phyloP scores from a whole-genome alignment of 2,113 vertebrate genomes.

The Aspiorhynchus laticeps region DNA sequence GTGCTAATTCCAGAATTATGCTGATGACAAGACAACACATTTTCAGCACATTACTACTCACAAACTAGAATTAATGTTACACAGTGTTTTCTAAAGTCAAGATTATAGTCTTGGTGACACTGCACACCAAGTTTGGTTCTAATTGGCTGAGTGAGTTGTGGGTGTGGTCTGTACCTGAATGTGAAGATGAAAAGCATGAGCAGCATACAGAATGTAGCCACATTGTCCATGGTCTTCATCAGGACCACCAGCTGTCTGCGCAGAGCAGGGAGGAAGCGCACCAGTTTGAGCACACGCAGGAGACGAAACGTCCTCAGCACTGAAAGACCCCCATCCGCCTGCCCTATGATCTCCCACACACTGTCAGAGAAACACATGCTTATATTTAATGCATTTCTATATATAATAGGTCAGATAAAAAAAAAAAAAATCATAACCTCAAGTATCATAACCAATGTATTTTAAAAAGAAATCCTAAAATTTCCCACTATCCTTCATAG shows the following conservation, averaged over 20 bases:
- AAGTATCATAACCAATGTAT: too few species aligned
- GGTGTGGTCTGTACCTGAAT: slow-evolving; percentile 80
- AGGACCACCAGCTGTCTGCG: slow-evolving; percentile 91
- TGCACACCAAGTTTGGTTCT: neutral
- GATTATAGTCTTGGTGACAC: neutral
- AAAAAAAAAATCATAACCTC: neutral
- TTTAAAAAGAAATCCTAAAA: neutral
- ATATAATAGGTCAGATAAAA: neutral
- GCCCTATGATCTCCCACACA: slow-evolving; percentile 96
- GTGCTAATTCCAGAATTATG: neutral
- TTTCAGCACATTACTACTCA: too few species aligned
- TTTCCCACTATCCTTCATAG: too few species aligned
- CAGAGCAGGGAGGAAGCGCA: slow-evolving; percentile 89
- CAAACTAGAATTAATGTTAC: neutral
- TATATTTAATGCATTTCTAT: neutral
- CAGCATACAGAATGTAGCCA: slow-evolving; percentile 94
- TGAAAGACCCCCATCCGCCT: slow-evolving; percentile 86
- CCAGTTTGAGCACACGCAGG: slow-evolving; percentile 89
- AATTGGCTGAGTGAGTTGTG: neutral
- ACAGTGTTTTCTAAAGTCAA: neutral
- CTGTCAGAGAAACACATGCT: slow-evolving; percentile 69
- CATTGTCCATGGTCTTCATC: slow-evolving; percentile 97
- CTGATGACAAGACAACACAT: too few species aligned
- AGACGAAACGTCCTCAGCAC: slow-evolving; percentile 90
- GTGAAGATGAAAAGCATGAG: slow-evolving; percentile 97